Conservation (phyloP, 2,888 invertebrate genomes). For the Cantharis nigra region DNA sequence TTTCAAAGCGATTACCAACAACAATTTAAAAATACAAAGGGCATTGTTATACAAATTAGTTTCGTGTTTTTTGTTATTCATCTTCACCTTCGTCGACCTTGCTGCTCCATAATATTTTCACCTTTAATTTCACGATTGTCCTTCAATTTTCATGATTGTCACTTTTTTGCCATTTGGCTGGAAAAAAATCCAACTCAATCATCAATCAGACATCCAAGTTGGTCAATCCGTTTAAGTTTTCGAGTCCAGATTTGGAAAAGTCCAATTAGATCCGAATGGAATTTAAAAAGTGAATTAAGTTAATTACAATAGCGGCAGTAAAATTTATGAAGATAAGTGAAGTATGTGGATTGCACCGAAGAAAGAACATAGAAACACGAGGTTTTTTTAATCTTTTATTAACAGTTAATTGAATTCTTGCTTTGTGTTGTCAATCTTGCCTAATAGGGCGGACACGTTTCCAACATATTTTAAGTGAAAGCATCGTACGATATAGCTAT, state of each 20-base stretch:
- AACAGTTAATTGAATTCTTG: conserved; percentile 2
- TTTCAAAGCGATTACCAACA: background rate
- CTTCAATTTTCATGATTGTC: background rate
- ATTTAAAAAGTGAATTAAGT: background rate
- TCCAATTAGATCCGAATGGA: background rate
- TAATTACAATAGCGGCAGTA: background rate
- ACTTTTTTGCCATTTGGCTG: background rate
- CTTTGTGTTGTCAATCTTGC: conserved; percentile 2
- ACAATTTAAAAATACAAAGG: background rate
- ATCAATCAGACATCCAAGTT: background rate
- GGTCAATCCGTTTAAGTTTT: background rate
- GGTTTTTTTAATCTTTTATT: background rate
- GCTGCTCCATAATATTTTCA: background rate
- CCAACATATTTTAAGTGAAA: conserved; percentile 1
- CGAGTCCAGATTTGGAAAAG: background rate
- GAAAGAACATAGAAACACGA: background rate
- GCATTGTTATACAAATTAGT: background rate
- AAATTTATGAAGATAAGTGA: background rate
- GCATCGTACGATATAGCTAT: background rate
- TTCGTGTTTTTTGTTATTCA: background rate
- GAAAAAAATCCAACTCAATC: background rate
- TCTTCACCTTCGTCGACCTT: background rate
- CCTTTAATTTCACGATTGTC: background rate
- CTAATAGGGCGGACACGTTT: conserved; percentile 4
- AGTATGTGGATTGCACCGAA: background rate